phyloP scores from a whole-genome alignment of 2,888 invertebrate species.

The Xanthia togata region DNA sequence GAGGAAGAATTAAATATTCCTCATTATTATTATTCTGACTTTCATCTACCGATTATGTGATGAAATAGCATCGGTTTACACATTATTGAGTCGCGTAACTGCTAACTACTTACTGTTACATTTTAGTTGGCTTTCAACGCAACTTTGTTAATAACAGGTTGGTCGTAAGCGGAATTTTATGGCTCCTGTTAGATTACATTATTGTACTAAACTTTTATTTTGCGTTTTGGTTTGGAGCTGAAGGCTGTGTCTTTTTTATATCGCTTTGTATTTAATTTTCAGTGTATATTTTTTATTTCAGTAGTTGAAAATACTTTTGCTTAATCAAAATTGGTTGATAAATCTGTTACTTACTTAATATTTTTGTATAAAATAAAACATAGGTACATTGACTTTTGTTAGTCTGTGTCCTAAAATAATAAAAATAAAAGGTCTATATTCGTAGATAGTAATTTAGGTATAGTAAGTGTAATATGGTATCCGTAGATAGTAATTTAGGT shows the following conservation, averaged over 20 bases:
- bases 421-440: neutral
- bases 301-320: neutral
- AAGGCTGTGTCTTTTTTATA: neutral
- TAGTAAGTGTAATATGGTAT: no score
- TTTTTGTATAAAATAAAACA: neutral
- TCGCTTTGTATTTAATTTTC: neutral
- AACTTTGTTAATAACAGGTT: slow-evolving; percentile 43
- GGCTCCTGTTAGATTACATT: slow-evolving; percentile 1
- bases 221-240: neutral
- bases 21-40: slow-evolving; percentile 38
- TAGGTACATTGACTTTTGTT: neutral
- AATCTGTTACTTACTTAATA: neutral
- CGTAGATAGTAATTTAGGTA: neutral
- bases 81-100: slow-evolving; percentile 19
- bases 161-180: slow-evolving; percentile 26
- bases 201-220: slow-evolving; percentile 4
- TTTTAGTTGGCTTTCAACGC: slow-evolving; percentile 26
- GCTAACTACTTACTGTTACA: slow-evolving; percentile 4
- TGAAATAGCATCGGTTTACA: slow-evolving; percentile 13
- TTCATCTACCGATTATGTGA: slow-evolving; percentile 16
- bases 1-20: neutral
- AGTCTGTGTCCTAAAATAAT: neutral
- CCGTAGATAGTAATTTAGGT: neutral
- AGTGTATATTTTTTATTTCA: neutral
- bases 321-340: neutral